phyloP scores from a whole-genome alignment of 1,140 invertebrate genomes.

The Drosophila miranda region DNA sequence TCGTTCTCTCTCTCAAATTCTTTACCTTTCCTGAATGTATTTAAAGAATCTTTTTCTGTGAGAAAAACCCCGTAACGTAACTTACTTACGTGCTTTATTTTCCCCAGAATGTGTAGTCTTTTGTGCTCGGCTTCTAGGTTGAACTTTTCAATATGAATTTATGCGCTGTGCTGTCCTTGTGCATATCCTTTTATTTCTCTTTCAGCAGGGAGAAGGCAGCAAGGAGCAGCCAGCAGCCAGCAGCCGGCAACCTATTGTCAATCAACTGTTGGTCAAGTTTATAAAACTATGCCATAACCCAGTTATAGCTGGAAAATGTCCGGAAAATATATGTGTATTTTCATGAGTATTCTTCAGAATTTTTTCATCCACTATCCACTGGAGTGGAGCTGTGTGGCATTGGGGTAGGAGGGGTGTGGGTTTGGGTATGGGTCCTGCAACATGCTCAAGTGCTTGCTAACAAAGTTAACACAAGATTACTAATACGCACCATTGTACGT shows the following conservation, averaged over 20 bases:
- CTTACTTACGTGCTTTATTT: no score
- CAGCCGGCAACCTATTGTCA: conserved; percentile 28
- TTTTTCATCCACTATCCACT: background rate
- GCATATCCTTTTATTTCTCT: no score
- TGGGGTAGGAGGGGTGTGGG: background rate
- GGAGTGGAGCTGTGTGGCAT: conserved; percentile 5
- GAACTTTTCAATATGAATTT: no score
- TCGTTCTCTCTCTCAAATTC: no score
- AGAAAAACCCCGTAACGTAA: no score
- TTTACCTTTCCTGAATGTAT: no score
- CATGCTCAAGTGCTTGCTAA: conserved; percentile 73
- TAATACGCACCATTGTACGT: conserved; percentile 79
- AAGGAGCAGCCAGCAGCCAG: background rate
- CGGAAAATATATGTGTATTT: conserved; percentile 21
- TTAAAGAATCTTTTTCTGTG: no score
- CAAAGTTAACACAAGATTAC: conserved; percentile 78
- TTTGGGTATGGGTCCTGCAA: conserved; percentile 21
- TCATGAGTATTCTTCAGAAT: background rate
- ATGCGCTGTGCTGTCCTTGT: no score
- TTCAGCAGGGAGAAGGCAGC: no score
- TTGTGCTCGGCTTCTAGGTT: no score
- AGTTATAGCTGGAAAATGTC: conserved; percentile 27
- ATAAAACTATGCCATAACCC: conserved; percentile 45
- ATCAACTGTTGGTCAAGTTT: conserved; percentile 47
- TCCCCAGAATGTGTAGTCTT: no score